phyloP scores from a whole-genome alignment of 2,888 invertebrate genomes.

The Dinocampus coccinellae region DNA sequence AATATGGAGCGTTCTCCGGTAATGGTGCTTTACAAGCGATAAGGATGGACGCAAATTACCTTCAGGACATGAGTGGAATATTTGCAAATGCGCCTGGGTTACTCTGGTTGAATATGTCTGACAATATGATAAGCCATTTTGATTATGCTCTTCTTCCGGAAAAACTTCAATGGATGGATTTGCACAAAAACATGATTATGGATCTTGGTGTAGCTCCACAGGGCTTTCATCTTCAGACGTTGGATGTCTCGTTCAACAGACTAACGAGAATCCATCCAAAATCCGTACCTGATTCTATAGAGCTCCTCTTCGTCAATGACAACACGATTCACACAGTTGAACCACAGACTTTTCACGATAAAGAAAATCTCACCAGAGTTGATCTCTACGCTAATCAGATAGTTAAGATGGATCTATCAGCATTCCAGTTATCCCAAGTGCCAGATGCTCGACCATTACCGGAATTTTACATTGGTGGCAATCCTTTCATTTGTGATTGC shows the following conservation, averaged over 20 bases:
- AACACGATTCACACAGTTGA: slow-evolving; percentile 88
- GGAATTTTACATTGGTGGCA: slow-evolving; percentile 93
- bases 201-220: slow-evolving; percentile 82
- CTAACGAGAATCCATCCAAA: slow-evolving; percentile 81
- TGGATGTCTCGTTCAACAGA: slow-evolving; percentile 93
- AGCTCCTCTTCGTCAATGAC: slow-evolving; percentile 89
- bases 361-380: slow-evolving; percentile 89
- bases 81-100: slow-evolving; percentile 87
- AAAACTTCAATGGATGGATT: slow-evolving; percentile 88
- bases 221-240: slow-evolving; percentile 81
- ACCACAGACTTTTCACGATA: slow-evolving; percentile 90
- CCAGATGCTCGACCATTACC: slow-evolving; percentile 82
- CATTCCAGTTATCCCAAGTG: slow-evolving; percentile 85
- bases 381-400: slow-evolving; percentile 95
- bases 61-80: slow-evolving; percentile 85
- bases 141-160: slow-evolving; percentile 88
- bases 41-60: slow-evolving; percentile 86
- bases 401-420: slow-evolving; percentile 89
- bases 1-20: slow-evolving; percentile 85
- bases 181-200: slow-evolving; percentile 87
- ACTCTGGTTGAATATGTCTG: slow-evolving; percentile 91
- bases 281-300: slow-evolving; percentile 87
- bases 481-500: slow-evolving; percentile 95
- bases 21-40: slow-evolving; percentile 87
- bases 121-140: slow-evolving; percentile 90